Base-by-base conservation (phyloP, 1,140 invertebrate species). In the Thaumatotibia leucotreta region DNA sequence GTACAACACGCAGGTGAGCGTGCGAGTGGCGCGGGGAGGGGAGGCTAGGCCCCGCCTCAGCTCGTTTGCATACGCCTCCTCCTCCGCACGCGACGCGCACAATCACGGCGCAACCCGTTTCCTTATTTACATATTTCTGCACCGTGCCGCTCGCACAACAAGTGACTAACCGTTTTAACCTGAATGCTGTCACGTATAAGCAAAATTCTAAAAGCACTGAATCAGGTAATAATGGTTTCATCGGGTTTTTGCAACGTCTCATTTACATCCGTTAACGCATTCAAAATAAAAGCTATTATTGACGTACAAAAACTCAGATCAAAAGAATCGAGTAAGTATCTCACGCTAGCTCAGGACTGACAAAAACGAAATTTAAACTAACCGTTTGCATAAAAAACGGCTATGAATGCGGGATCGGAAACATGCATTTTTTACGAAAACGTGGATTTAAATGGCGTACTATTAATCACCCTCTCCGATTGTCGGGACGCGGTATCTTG, bases 11-110 rank as follows among this genome's bases (percentile, higher is more conserved):
- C 50, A 64, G 66, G 69, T 70, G 72, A 66, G 65, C 68, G 70
- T 63, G 69, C 63, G 73, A 32, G 66, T 68, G 75, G 73, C 75
- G 82, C 80, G 77, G 79, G 77, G 79, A 77, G 80, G 67, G 63
- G 73, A 67, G 63, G 58, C 66, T 70, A 64, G 23, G 66, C 70
- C 70, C 66, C 67, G 54, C 67, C 64, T 62, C 70, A 65, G 67
- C 69, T 75, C 70, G 70, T 73, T 76, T 82, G 74, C 81, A 80
- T 79, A 76, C 72, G 50, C 20, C 27, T 5, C 66, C 50, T 35
- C 49, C 39, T 35, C 66, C 52, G 49, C 52, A 11, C 54, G 49
- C 58, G 11, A 6, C 54, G 65, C 39, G 45, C 32, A 50, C 58
- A 17, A 27, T 64, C 52, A 22, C 32, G 14, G 52, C 63, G 35